Evolutionary conservation across 2,888 invertebrate genomes (phyloP).

Genomic region (Caenorhabditis doughertyi): DNA sequence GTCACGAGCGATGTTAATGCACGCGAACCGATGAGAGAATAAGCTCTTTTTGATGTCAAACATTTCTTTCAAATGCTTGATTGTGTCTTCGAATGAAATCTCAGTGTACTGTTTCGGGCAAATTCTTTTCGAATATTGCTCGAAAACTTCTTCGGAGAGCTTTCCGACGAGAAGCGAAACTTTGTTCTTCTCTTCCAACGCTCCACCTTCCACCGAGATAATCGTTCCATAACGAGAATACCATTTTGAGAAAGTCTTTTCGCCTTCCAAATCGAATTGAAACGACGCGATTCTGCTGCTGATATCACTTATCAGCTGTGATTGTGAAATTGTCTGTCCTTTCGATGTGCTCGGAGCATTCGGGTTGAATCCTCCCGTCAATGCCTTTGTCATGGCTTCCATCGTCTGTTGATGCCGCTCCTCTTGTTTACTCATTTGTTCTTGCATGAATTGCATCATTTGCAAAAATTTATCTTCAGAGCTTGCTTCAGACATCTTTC

Average conservation of each 20-base stretch:
- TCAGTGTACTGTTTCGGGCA: not conserved
- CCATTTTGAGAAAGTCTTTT: slow-evolving; percentile 9
- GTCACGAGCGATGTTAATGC: not conserved
- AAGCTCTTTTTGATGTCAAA: slow-evolving; percentile 16
- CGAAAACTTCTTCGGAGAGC: not conserved
- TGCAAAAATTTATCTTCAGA: no score
- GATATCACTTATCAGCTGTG: not conserved
- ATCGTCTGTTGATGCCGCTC: no score
- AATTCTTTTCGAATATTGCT: not conserved
- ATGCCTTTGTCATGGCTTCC: no score
- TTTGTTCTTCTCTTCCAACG: not conserved
- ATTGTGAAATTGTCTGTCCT: no score
- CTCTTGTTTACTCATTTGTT: no score
- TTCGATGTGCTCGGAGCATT: no score
- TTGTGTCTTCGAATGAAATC: not conserved
- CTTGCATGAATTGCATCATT: no score
- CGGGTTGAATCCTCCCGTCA: no score
- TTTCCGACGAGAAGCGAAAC: slow-evolving; percentile 1
- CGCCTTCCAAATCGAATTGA: not conserved
- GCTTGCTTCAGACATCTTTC: no score
- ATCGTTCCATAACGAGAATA: not conserved
- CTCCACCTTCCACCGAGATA: not conserved
- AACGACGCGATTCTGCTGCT: not conserved
- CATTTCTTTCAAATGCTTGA: slow-evolving; percentile 7
- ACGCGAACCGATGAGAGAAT: slow-evolving; percentile 8